Base-by-base conservation (phyloP, 1,140 invertebrate genomes). In the Sitobion miscanthi region DNA sequence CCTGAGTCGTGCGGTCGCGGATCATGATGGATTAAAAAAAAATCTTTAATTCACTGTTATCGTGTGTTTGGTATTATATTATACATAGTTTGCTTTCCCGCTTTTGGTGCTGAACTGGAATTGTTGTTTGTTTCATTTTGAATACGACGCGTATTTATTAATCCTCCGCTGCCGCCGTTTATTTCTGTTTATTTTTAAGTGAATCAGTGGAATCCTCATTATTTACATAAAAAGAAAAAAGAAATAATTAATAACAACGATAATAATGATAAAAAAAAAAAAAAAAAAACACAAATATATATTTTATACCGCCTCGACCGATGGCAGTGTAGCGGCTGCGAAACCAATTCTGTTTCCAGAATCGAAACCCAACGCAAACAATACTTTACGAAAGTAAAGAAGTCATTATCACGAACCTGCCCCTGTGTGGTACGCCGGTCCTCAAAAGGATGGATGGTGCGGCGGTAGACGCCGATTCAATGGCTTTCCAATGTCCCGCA, bases 341-440 rank as follows among this genome's bases (percentile, higher is more conserved):
- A 85, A 85, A 85, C 83, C 83, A 85, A 85, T 86, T 45, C 42
- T 21, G 42, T 86, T 86, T 25, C 4, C 30, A 77, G 62, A 77
- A 86, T 86, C 38, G 38, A 86, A 86, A 86, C 83, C 42, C 23
- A 45, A 86, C 42, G 83, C 9, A 45, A 42, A 86, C 83, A 86
- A 86, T 86, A 45, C 83, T 42, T 86, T 45, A 5, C 38, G 11
- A 86, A 86, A 45, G 83, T 86, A 86, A 86, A 86, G 83, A 42
- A 42, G 83, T 86, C 83, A 86, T 86, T 86, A 86, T 86, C 83
- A 9, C 83, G 23, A 86, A 86, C 23, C 83, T 42, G 38, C 45
- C 83, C 83, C 83, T 25, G 38, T 86, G 83, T 86, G 38, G 83
- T 86, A 45, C 3, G 38, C 38, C 38, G 38, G 11, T 25, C 83